Base-by-base conservation (phyloP, 2,888 invertebrate genomes). In the Spatulosminthurus flaviceps region DNA sequence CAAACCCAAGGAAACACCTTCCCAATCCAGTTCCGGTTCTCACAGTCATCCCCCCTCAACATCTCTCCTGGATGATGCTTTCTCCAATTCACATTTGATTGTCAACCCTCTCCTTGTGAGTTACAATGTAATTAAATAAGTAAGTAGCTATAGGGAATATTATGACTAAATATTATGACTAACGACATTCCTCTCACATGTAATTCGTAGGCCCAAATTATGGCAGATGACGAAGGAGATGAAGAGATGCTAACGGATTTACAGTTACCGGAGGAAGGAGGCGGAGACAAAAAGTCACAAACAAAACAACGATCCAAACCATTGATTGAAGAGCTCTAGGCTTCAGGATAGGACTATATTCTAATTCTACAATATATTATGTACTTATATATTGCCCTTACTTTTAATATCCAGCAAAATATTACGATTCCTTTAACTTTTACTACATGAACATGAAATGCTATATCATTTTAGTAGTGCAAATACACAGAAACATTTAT, bases 281-380 rank as follows among this genome's bases (percentile, higher is more conserved):
- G 34, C 28, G 74, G 74, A 13, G 74, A 74, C 26, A 42, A 2
- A 16, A 22, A 41, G n/a, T 26, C 29, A 2, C 24, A n/a, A 5
- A 0, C 11, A 19, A 67, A 26, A 7, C 21, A 7, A n/a, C 24
- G 67, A 24, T 7, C 51, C 5, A 77, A 77, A 70, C n/a, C n/a
- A 0, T 60, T 77, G 22, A 77, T 77, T 51, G 69, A 77, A 77
- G 77, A 77, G 26, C 69, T 77, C 28, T 77, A 77, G 42, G n/a
- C n/a, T n/a, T n/a, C n/a, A n/a, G n/a, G n/a, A n/a, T n/a, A n/a
- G n/a, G n/a, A n/a, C n/a, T n/a, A n/a, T n/a, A n/a, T n/a, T n/a
- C n/a, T n/a, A n/a, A n/a, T n/a, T n/a, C n/a, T n/a, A n/a, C n/a
- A n/a, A n/a, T n/a, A n/a, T n/a, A n/a, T n/a, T n/a, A n/a, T n/a